A percentile compares a stretch with the other conserved stretches of the same genome.
These are phyloP conservation scores for Meiosimyza decipiens DNA, from an alignment of 2,888 invertebrate genomes.

Conservation along the genomic window DNA sequence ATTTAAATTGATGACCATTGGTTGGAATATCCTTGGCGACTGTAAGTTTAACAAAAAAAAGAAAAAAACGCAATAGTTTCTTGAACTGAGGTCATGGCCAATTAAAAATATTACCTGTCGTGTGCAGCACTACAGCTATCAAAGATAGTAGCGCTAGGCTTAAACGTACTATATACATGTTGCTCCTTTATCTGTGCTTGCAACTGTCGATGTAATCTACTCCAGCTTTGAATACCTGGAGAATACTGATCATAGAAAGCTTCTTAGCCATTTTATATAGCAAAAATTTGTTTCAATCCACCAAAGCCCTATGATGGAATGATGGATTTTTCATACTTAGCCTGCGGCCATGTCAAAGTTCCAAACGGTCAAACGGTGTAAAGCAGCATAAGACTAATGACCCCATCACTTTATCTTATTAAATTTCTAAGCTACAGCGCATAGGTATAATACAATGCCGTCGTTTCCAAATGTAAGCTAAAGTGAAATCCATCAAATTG, in stretches of 20 bases:
- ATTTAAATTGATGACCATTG: slow-evolving; percentile 33
- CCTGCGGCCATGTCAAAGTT: slow-evolving; percentile 41
- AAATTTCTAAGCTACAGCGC: too few relatives aligned
- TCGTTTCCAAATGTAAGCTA: too few relatives aligned
- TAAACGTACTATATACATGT: slow-evolving; percentile 35
- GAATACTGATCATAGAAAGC: slow-evolving; percentile 44
- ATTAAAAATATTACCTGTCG: slow-evolving; percentile 38
- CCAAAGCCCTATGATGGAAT: slow-evolving; percentile 16
- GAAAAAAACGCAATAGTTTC: too few relatives aligned
- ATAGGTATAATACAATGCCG: too few relatives aligned
- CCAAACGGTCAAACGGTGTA: slow-evolving; percentile 14
- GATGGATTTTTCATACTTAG: slow-evolving; percentile 32
- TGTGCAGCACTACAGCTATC: slow-evolving; percentile 39
- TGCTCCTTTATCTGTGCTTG: slow-evolving; percentile 24
- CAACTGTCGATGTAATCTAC: neutral
- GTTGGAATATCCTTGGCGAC: slow-evolving; percentile 31
- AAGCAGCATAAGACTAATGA: slow-evolving; percentile 6
- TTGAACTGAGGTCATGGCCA: neutral
- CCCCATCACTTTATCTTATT: neutral
- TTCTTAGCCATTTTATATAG: slow-evolving; percentile 48
- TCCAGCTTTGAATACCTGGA: slow-evolving; percentile 38
- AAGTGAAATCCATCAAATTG: too few relatives aligned
- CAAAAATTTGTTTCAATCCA: slow-evolving; percentile 16
- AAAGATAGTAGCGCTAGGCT: slow-evolving; percentile 42
- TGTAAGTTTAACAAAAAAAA: neutral